phyloP scores from a whole-genome alignment of 2,113 vertebrate genomes.

The Ophiodon elongatus region DNA sequence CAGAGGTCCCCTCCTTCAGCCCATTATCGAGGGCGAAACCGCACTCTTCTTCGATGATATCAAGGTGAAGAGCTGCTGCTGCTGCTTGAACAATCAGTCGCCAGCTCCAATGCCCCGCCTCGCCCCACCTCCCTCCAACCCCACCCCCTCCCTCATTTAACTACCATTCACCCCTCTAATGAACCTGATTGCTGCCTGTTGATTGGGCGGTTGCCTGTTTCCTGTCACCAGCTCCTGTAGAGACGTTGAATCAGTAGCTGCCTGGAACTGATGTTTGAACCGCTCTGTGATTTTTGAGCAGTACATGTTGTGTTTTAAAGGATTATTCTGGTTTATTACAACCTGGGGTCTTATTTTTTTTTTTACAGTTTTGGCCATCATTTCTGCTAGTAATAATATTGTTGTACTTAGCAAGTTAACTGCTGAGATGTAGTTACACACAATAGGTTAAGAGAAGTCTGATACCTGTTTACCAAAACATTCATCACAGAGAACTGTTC shows the following conservation, averaged over 20 bases:
- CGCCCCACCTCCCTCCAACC: slow-evolving; percentile 14
- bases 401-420: neutral
- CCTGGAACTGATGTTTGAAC: slow-evolving; percentile 44
- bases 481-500: neutral
- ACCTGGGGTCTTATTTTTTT: slow-evolving; percentile 1
- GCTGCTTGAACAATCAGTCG: slow-evolving; percentile 79
- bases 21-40: slow-evolving; percentile 99
- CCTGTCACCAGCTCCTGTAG: slow-evolving; percentile 47
- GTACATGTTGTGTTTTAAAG: neutral
- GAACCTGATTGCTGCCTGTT: slow-evolving; percentile 75
- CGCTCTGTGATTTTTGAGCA: slow-evolving; percentile 25
- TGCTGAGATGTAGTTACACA: neutral
- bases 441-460: neutral
- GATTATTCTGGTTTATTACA: slow-evolving; percentile 8
- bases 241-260: slow-evolving; percentile 77
- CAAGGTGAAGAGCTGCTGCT: slow-evolving; percentile 90
- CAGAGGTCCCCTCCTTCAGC: slow-evolving; percentile 98
- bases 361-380: neutral
- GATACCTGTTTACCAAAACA: neutral
- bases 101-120: slow-evolving; percentile 32
- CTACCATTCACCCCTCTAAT: slow-evolving; percentile 48
- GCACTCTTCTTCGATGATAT: slow-evolving; percentile 98
- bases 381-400: neutral
- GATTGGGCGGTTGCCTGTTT: slow-evolving; percentile 78
- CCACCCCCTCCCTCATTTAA: slow-evolving; percentile 35